phyloP scores from a whole-genome alignment of 2,113 vertebrate genomes.

The Tenrec ecaudatus region DNA sequence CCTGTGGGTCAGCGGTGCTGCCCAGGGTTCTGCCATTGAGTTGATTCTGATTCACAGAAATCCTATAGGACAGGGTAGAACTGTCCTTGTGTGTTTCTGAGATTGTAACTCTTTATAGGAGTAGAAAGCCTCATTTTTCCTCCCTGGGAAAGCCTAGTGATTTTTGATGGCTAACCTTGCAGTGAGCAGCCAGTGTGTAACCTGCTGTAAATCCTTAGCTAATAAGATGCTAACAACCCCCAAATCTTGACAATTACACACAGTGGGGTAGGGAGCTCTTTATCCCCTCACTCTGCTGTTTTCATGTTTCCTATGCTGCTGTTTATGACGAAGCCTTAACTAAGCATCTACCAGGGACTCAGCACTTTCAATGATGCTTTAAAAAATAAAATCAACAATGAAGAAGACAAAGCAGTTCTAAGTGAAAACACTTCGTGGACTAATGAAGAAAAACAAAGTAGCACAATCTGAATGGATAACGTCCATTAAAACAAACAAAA shows the following conservation, averaged over 20 bases:
- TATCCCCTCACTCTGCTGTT: neutral
- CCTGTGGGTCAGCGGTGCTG: neutral
- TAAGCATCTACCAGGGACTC: neutral
- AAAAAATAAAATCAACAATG: slow-evolving; percentile 8
- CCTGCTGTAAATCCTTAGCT: no score
- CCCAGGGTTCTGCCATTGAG: neutral
- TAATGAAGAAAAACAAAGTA: neutral
- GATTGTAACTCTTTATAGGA: no score
- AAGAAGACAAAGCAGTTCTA: slow-evolving; percentile 6
- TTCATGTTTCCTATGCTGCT: neutral
- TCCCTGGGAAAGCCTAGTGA: no score
- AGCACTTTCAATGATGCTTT: slow-evolving; percentile 45
- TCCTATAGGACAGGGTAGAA: no score
- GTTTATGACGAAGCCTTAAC: slow-evolving; percentile 9
- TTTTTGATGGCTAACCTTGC: no score
- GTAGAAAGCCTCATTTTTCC: no score
- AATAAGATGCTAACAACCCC: neutral
- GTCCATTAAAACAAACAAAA: neutral
- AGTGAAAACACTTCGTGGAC: slow-evolving; percentile 12
- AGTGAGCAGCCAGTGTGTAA: no score
- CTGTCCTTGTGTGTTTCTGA: no score
- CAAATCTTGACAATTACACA: neutral
- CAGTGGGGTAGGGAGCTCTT: neutral
- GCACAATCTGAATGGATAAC: slow-evolving; percentile 4
- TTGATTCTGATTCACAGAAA: no score